phyloP scores from a whole-genome alignment of 2,888 invertebrate genomes.

The Cylloceria caligata region DNA sequence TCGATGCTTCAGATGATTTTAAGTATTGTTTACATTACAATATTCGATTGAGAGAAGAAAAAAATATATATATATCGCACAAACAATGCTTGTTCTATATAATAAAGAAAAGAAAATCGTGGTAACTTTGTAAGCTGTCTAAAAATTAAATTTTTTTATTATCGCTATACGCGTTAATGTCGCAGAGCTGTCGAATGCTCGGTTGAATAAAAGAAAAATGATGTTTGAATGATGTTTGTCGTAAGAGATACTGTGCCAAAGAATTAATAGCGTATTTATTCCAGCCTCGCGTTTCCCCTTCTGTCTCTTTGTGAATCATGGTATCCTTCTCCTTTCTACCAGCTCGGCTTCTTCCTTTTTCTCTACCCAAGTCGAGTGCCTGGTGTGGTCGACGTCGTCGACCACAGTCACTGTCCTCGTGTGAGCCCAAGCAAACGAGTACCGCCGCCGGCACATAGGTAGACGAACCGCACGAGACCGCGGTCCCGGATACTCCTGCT shows the following conservation, averaged over 20 bases:
- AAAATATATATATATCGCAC: too few species aligned
- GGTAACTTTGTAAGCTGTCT: too few species aligned
- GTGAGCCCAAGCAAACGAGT: conserved; percentile 64
- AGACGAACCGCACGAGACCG: conserved; percentile 65
- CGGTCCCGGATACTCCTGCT: conserved; percentile 66
- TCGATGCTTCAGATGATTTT: too few species aligned
- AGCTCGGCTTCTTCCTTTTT: conserved; percentile 32
- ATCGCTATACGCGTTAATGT: too few species aligned
- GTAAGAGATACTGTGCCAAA: not conserved
- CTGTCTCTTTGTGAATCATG: conserved; percentile 18
- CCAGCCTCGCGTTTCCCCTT: conserved; percentile 50
- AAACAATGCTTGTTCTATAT: too few species aligned
- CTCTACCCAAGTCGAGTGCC: not conserved
- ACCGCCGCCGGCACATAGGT: conserved; percentile 58
- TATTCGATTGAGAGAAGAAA: too few species aligned
- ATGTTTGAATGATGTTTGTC: conserved; percentile 11
- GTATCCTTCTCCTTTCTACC: conserved; percentile 26
- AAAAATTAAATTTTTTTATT: too few species aligned
- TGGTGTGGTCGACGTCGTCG: conserved; percentile 45
- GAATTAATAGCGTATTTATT: conserved; percentile 44
- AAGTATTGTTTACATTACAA: too few species aligned
- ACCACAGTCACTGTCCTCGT: conserved; percentile 68
- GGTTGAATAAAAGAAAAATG: not conserved
- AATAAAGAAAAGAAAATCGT: too few species aligned
- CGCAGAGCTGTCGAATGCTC: too few species aligned